Evolutionary conservation across 2,113 vertebrate species (phyloP).

Genomic region (Rhinolophus ferrumequinum): DNA sequence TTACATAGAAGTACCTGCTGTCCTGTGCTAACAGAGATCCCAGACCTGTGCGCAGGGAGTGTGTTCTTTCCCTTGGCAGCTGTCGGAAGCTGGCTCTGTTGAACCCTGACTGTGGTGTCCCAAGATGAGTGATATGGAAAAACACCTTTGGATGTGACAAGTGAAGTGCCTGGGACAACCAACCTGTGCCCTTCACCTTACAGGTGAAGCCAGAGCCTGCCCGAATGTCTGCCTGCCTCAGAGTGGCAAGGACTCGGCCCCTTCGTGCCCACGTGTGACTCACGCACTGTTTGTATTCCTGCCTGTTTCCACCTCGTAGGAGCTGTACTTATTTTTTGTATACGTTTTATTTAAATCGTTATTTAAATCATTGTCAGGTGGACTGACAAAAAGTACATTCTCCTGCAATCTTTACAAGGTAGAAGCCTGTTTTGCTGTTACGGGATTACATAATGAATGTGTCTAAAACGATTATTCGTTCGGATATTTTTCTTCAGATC

Average conservation of each 20-base stretch:
- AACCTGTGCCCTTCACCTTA: not conserved
- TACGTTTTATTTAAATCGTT: not conserved
- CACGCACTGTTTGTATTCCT: fast-evolving
- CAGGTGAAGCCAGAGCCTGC: not conserved
- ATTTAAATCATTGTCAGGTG: not conserved
- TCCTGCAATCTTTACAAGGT: not conserved
- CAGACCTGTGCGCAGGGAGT: fast-evolving
- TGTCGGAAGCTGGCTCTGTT: too few relatives aligned
- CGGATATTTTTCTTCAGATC: not conserved
- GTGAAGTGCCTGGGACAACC: not conserved
- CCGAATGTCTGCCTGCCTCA: not conserved
- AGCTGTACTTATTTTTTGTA: not conserved
- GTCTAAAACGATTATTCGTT: not conserved
- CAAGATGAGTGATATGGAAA: not conserved
- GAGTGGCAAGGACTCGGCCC: not conserved
- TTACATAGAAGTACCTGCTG: not conserved
- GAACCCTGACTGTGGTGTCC: not conserved
- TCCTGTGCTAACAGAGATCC: not conserved
- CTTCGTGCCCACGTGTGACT: fast-evolving
- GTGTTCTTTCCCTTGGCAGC: fast-evolving
- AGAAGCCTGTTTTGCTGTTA: not conserved
- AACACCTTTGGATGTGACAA: not conserved
- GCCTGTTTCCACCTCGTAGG: not conserved
- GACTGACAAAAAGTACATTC: not conserved
- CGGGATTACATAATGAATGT: not conserved